Evolutionary conservation across 1,140 invertebrate genomes (phyloP), one percentile per base, ranked within the genome.

Genomic region (Pachypeltis micranthus): DNA sequence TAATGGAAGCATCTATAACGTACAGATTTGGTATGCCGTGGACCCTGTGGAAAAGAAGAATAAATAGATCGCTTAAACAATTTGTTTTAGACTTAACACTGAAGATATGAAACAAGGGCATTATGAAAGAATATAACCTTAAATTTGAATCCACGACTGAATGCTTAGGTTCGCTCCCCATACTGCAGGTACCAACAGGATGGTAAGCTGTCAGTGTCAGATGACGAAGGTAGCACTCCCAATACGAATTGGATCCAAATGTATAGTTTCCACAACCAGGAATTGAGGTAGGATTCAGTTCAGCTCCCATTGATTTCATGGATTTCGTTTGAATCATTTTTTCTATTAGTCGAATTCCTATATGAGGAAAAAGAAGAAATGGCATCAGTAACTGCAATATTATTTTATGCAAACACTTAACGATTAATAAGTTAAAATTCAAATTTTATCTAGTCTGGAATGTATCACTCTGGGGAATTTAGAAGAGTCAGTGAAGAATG

Each of bases 151-250:
- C 90, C 0, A 93, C 90, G 0, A 94, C 90, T 0, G 90, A 85
- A 14, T 81, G 79, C 2, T 81, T 79, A 0, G 78, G 74, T 72
- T 93, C 89, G 0, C 86, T 84, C 10, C 91, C 91, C 90, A 94
- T 93, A 73, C 88, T 88, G 19, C 85, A 82, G 0, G 87, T 90
- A 7, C 87, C 86, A 26, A 84, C 81, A 0, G 86, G 87, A 78
- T 89, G 87, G 70, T 91, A 92, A 63, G 91, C 85, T 1, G 90
- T 92, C 83, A 90, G 87, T 0, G 87, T 85, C 51, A 90, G 85
- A 23, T 88, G 88, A 21, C 88, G 76, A 12, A 90, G 86, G 69
- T 89, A 84, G 70, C 91, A 93, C 69, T 90, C 89, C 77, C 89
- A 85, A 69, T 92, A 93, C 1, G 80, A 79, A 65, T 93, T 88